These are phyloP conservation scores for Malacoraja senta DNA, from an alignment of 2,797 vertebrate species.

Conservation along the genomic window DNA sequence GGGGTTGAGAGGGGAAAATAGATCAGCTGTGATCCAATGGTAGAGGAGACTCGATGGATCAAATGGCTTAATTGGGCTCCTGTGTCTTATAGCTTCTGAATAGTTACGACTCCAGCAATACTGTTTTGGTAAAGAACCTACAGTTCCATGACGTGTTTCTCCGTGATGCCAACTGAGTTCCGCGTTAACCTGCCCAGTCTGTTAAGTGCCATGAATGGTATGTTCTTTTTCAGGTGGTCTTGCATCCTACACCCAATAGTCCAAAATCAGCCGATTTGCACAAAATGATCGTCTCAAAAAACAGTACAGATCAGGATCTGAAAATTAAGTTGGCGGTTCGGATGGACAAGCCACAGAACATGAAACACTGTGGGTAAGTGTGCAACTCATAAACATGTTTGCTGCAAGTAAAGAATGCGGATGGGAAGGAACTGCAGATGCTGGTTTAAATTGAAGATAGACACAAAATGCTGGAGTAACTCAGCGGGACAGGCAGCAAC, in stretches of 20 bases:
- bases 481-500: too few species aligned
- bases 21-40: too few species aligned
- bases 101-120: too few species aligned
- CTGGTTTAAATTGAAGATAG: too few species aligned
- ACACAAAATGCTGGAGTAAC: too few species aligned
- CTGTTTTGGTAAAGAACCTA: neutral
- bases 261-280: constrained; percentile 96
- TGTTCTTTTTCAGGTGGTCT: constrained; percentile 74
- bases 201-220: neutral
- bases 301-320: constrained; percentile 92
- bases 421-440: too few species aligned
- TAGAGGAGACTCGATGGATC: too few species aligned
- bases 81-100: too few species aligned
- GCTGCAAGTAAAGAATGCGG: too few species aligned
- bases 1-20: too few species aligned
- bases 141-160: neutral
- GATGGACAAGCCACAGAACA: constrained; percentile 99
- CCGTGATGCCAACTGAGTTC: neutral
- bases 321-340: constrained; percentile 95
- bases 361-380: constrained; percentile 97
- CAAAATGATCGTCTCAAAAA: constrained; percentile 97
- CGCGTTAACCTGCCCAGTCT: neutral
- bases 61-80: too few species aligned
- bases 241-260: constrained; percentile 95
- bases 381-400: neutral